Evolutionary conservation across 2,113 vertebrate species (phyloP).

Genomic region (Etia nguti): DNA sequence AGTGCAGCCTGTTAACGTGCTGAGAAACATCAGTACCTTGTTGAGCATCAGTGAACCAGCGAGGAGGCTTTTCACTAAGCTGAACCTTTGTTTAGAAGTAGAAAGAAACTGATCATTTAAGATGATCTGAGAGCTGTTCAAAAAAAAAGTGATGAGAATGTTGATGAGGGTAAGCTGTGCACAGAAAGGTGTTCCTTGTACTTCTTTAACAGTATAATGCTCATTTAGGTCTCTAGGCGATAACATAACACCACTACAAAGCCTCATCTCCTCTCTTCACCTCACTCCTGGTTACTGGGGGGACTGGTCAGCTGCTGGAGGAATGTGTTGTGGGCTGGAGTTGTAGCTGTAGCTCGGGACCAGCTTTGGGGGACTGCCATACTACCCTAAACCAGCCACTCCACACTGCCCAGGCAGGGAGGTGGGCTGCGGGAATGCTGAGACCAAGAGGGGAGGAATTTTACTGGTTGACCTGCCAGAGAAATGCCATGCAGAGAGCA

Average conservation of each 20-base stretch:
- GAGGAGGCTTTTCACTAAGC: background rate
- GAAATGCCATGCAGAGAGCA: conserved; percentile 74
- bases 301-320: conserved; percentile 58
- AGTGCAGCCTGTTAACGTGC: background rate
- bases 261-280: conserved; percentile 47
- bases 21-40: background rate
- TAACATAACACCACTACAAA: conserved; percentile 2
- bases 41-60: background rate
- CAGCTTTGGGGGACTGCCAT: conserved; percentile 51
- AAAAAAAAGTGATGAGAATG: background rate
- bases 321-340: conserved; percentile 71
- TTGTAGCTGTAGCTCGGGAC: conserved; percentile 62
- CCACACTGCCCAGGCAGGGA: conserved; percentile 59
- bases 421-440: conserved; percentile 72
- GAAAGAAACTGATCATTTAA: background rate
- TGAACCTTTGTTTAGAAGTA: background rate
- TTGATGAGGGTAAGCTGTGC: background rate
- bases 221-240: background rate
- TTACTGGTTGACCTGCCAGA: conserved; percentile 71
- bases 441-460: conserved; percentile 71
- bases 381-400: conserved; percentile 54
- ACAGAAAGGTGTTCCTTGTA: background rate
- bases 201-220: background rate
- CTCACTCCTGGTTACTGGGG: conserved; percentile 68
- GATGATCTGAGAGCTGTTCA: background rate